These are phyloP conservation scores for Apaloderma vittatum DNA, from an alignment of 2,113 vertebrate species.

Conservation along the genomic window DNA sequence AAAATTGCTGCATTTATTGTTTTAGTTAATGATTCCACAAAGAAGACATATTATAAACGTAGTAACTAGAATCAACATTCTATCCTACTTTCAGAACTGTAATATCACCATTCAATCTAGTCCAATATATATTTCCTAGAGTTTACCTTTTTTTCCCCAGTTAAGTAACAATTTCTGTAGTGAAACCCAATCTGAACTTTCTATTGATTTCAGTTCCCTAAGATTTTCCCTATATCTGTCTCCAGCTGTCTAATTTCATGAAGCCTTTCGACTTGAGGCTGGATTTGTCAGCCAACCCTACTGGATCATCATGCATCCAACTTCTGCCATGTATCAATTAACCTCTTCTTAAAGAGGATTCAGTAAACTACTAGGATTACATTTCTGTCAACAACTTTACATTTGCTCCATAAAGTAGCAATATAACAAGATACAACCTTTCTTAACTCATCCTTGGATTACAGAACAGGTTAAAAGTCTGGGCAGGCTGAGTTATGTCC, in stretches of 20 bases:
- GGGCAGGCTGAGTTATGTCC: neutral
- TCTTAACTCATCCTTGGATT: neutral
- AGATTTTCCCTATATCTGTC: neutral
- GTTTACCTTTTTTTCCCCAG: neutral
- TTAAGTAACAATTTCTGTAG: neutral
- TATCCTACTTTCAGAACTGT: neutral
- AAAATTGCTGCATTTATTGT: neutral
- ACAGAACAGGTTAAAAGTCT: neutral
- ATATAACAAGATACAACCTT: neutral
- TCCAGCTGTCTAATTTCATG: neutral
- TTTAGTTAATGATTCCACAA: neutral
- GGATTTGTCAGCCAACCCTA: neutral
- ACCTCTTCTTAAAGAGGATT: neutral
- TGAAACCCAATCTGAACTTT: neutral
- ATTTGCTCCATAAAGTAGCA: neutral
- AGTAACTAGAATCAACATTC: neutral
- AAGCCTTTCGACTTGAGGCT: neutral
- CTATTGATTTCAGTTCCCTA: neutral
- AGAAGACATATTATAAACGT: neutral
- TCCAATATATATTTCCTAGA: neutral
- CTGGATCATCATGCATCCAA: neutral
- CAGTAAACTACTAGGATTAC: neutral
- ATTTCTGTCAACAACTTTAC: neutral
- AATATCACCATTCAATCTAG: neutral
- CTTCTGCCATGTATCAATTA: neutral